Evolutionary conservation across 2,888 invertebrate species (phyloP).

Genomic region (Limenitis arthemis): DNA sequence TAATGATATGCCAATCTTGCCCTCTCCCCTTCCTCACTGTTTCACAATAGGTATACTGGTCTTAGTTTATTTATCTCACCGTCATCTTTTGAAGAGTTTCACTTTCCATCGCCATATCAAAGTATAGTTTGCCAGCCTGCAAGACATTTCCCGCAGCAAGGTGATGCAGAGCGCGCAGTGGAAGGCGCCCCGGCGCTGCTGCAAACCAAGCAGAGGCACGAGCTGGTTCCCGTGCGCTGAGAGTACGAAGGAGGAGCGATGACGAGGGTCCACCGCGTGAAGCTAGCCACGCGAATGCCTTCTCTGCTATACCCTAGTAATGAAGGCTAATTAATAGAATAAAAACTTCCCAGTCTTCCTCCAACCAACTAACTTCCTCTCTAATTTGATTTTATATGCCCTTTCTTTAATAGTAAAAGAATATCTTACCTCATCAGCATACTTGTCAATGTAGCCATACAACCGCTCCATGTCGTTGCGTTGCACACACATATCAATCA

Average conservation of each 20-base stretch:
- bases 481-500: constrained; percentile 85
- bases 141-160: constrained; percentile 33
- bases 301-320: constrained; percentile 43
- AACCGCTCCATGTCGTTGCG: constrained; percentile 75
- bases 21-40: no score
- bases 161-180: constrained; percentile 52
- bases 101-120: constrained; percentile 67
- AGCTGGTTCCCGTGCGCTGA: constrained; percentile 16
- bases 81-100: constrained; percentile 79
- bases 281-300: constrained; percentile 34
- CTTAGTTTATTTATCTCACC: no score
- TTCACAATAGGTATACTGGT: no score
- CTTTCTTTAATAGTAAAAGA: neutral
- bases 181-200: constrained; percentile 18
- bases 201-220: constrained; percentile 24
- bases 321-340: neutral
- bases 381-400: no score
- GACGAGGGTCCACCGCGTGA: constrained; percentile 19
- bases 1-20: neutral
- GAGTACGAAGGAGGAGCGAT: constrained; percentile 20
- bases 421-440: constrained; percentile 42
- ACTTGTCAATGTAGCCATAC: constrained; percentile 50
- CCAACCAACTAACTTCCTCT: no score
- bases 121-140: constrained; percentile 65
- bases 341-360: neutral